These are phyloP conservation scores for Quadroppia sp. DNA, from an alignment of 2,888 invertebrate genomes.

Conservation along the genomic window DNA sequence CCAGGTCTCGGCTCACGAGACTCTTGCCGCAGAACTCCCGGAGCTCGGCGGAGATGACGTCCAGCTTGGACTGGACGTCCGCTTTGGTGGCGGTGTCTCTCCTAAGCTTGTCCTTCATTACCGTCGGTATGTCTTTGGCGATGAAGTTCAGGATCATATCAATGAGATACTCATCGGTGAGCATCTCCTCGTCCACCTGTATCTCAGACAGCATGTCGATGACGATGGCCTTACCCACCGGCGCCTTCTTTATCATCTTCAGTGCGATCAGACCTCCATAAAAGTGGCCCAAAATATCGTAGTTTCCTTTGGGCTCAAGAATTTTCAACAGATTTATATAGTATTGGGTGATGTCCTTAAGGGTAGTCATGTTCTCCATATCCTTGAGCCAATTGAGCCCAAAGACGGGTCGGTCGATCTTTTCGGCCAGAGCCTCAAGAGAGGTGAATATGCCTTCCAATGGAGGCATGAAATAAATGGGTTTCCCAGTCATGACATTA, in stretches of 20 bases:
- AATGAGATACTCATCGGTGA: neutral
- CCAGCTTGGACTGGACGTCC: neutral
- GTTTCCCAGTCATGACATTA: constrained; percentile 49
- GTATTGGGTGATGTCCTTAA: neutral
- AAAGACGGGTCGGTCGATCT: constrained; percentile 70
- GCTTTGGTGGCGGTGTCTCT: neutral
- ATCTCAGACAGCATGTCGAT: neutral
- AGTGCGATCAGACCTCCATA: neutral
- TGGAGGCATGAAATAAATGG: constrained; percentile 66
- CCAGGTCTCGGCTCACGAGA: neutral
- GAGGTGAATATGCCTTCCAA: constrained; percentile 79
- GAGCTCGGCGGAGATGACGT: neutral
- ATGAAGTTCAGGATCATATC: neutral
- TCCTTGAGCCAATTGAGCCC: constrained; percentile 76
- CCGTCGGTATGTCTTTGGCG: neutral
- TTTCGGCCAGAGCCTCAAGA: constrained; percentile 67
- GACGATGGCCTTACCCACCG: neutral
- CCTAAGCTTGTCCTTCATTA: neutral
- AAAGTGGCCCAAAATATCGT: constrained; percentile 6
- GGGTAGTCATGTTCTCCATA: constrained; percentile 24
- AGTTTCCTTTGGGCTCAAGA: neutral
- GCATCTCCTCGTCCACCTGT: neutral
- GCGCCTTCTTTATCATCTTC: constrained; percentile 12
- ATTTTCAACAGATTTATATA: neutral
- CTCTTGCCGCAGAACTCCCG: neutral